phyloP scores from a whole-genome alignment of 2,113 vertebrate genomes.

The Platycercus adscitus region DNA sequence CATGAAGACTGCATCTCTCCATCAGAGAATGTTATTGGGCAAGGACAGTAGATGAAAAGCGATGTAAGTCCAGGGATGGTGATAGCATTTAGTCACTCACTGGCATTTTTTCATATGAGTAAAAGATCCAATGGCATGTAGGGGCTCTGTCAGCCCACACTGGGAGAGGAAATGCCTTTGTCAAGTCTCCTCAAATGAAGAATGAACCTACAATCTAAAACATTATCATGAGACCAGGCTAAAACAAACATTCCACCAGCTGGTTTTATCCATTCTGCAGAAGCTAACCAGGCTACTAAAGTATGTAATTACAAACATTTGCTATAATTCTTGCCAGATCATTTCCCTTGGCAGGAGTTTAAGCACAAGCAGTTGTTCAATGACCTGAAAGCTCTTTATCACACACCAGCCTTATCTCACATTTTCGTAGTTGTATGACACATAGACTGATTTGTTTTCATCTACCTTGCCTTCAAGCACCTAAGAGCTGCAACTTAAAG shows the following conservation, averaged over 20 bases:
- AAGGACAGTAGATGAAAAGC: background rate
- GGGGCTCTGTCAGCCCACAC: background rate
- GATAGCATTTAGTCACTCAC: accelerated
- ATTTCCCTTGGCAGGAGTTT: background rate
- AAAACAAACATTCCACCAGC: background rate
- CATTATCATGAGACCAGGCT: background rate
- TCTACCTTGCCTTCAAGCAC: background rate
- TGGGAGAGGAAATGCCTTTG: background rate
- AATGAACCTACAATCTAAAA: background rate
- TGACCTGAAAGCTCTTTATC: background rate
- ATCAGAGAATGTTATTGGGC: background rate
- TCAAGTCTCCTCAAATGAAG: background rate
- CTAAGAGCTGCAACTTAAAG: background rate
- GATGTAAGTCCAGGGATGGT: accelerated
- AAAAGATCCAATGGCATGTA: background rate
- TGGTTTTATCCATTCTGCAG: background rate
- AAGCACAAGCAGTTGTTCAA: background rate
- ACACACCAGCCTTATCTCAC: background rate
- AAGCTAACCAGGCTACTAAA: background rate
- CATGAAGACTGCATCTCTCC: background rate
- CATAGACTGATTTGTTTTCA: background rate
- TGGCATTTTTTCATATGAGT: background rate
- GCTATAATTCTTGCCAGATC: background rate
- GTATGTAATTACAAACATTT: background rate
- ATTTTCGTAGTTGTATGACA: background rate